Evolutionary conservation across 2,113 vertebrate genomes (phyloP).

Genomic region (Dicerorhinus sumatrensis): DNA sequence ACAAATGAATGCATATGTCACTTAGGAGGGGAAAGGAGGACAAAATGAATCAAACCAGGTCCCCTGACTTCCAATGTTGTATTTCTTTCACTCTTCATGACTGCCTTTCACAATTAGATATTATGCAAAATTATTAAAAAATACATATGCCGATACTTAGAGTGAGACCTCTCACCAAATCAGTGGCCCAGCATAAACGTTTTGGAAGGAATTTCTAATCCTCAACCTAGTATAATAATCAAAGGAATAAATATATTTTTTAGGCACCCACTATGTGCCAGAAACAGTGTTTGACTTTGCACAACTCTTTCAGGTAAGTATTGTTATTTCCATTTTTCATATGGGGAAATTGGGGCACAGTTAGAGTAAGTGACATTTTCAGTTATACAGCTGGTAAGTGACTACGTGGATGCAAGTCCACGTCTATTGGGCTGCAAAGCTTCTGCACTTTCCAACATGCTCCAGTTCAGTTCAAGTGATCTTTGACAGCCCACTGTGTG

Average conservation of each 20-base stretch:
- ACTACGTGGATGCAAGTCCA: background rate
- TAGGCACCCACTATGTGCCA: background rate
- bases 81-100: background rate
- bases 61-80: background rate
- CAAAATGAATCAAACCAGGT: background rate
- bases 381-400: background rate
- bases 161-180: background rate
- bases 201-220: background rate
- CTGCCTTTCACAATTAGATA: background rate
- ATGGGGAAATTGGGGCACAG: background rate
- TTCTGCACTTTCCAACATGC: rapidly evolving
- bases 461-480: no score
- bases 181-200: background rate
- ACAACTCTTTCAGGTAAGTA: background rate
- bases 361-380: background rate
- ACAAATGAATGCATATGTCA: background rate
- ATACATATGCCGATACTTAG: background rate
- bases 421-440: background rate
- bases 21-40: background rate
- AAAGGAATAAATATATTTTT: slow-evolving; percentile 18
- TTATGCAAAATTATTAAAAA: background rate
- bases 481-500: background rate
- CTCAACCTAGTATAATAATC: background rate
- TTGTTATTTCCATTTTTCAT: background rate
- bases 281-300: background rate